These are phyloP conservation scores for Reinhardtius hippoglossoides DNA, from an alignment of 2,113 vertebrate species.

Conservation along the genomic window DNA sequence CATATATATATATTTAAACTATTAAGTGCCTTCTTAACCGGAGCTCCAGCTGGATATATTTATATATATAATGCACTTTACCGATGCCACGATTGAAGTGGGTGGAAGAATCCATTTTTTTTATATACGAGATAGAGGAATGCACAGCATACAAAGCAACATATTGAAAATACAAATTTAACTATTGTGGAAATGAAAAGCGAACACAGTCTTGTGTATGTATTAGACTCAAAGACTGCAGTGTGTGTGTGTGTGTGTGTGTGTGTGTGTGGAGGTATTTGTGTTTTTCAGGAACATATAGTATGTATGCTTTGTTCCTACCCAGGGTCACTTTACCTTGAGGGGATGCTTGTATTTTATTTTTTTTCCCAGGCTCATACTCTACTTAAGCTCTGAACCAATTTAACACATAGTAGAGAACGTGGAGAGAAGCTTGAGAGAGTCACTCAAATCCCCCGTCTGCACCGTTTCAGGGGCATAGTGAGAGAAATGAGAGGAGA, in stretches of 20 bases:
- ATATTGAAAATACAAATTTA: neutral
- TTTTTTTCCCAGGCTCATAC: slow-evolving; percentile 47
- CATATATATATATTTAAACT: too few species aligned
- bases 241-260: too few species aligned
- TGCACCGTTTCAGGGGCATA: slow-evolving; percentile 57
- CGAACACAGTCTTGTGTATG: neutral
- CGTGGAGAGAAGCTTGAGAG: slow-evolving; percentile 68
- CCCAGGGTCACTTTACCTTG: slow-evolving; percentile 71
- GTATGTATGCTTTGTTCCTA: slow-evolving; percentile 4
- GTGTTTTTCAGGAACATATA: slow-evolving; percentile 41
- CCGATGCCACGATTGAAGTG: neutral
- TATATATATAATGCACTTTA: neutral
- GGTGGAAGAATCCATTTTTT: neutral
- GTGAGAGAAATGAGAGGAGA: slow-evolving; percentile 53
- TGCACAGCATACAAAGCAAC: neutral
- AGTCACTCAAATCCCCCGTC: slow-evolving; percentile 71
- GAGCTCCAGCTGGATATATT: neutral
- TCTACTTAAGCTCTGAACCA: slow-evolving; percentile 71
- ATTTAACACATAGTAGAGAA: slow-evolving; percentile 70
- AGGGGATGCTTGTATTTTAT: slow-evolving; percentile 47
- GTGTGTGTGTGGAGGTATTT: neutral
- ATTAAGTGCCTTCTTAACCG: neutral
- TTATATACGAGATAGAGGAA: neutral
- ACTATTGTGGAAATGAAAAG: neutral
- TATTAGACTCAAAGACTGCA: neutral